phyloP scores from a whole-genome alignment of 2,888 invertebrate species.

The Mellilla xanthometata region DNA sequence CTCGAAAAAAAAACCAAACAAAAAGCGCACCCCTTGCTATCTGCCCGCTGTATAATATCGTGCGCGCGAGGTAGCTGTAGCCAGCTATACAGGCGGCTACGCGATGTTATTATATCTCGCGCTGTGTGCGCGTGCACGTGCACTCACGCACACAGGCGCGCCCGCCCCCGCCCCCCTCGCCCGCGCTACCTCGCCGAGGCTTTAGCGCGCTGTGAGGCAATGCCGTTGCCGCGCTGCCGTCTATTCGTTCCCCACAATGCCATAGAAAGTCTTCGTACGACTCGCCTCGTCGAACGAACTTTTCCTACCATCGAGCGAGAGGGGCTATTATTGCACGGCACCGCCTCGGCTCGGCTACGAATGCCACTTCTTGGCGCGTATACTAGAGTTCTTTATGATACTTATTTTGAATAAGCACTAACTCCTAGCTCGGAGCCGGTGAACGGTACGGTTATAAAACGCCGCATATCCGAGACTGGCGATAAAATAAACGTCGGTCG shows the following conservation, averaged over 20 bases:
- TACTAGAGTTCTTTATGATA: conserved; percentile 60
- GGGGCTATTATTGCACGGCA: conserved; percentile 56
- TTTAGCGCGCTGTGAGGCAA: conserved; percentile 74
- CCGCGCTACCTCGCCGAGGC: conserved; percentile 50
- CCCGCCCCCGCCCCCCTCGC: conserved; percentile 33
- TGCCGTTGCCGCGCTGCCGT: conserved; percentile 75
- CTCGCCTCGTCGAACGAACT: conserved; percentile 74
- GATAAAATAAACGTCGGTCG: conserved; percentile 80
- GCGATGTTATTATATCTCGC: conserved; percentile 63
- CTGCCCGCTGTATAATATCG: conserved; percentile 65
- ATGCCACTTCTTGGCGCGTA: conserved; percentile 45
- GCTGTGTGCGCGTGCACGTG: conserved; percentile 58
- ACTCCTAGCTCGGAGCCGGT: conserved; percentile 49
- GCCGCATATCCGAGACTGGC: conserved; percentile 69
- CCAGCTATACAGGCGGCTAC: conserved; percentile 68
- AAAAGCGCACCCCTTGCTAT: conserved; percentile 62
- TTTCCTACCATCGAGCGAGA: conserved; percentile 72
- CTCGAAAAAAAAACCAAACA: conserved; percentile 18
- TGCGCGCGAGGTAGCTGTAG: conserved; percentile 59
- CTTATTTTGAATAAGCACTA: conserved; percentile 71
- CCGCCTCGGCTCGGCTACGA: conserved; percentile 40
- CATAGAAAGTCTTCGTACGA: conserved; percentile 79
- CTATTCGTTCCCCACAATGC: conserved; percentile 79
- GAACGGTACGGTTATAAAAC: conserved; percentile 71
- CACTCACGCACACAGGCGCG: conserved; percentile 48